These are phyloP conservation scores for Sciurus vulgaris DNA, from an alignment of 2,797 vertebrate species.

Conservation along the genomic window DNA sequence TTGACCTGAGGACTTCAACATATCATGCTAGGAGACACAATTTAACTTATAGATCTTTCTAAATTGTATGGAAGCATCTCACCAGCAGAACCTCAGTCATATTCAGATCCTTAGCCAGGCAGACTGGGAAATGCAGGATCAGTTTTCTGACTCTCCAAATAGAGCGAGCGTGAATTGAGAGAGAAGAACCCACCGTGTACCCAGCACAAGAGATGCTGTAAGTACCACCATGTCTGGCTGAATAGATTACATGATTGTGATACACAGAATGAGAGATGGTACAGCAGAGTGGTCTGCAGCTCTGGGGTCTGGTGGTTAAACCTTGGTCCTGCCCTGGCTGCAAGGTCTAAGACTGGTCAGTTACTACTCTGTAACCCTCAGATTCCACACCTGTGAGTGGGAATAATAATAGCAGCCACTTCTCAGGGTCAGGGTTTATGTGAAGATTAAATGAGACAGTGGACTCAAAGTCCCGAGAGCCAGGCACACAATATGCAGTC, in stretches of 20 bases:
- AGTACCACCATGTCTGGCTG: fast-evolving
- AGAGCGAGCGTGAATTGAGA: background rate
- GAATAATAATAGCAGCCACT: background rate
- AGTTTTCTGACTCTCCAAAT: background rate
- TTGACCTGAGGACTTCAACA: background rate
- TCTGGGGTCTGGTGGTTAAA: background rate
- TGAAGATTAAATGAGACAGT: background rate
- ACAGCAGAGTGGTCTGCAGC: background rate
- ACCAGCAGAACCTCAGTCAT: background rate
- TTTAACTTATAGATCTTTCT: too few relatives aligned
- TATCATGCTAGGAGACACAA: too few relatives aligned
- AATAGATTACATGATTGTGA: background rate
- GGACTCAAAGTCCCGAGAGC: background rate
- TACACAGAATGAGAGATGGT: background rate
- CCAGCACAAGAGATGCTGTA: background rate
- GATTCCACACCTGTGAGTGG: too few relatives aligned
- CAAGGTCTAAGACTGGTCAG: background rate
- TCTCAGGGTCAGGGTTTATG: background rate
- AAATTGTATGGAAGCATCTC: background rate
- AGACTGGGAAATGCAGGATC: background rate
- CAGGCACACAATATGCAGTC: background rate
- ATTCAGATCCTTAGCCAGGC: background rate
- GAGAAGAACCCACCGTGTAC: background rate
- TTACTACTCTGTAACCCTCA: background rate
- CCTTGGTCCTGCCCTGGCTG: too few relatives aligned